phyloP scores from a whole-genome alignment of 2,888 invertebrate genomes.

The Polymixis lichenea region DNA sequence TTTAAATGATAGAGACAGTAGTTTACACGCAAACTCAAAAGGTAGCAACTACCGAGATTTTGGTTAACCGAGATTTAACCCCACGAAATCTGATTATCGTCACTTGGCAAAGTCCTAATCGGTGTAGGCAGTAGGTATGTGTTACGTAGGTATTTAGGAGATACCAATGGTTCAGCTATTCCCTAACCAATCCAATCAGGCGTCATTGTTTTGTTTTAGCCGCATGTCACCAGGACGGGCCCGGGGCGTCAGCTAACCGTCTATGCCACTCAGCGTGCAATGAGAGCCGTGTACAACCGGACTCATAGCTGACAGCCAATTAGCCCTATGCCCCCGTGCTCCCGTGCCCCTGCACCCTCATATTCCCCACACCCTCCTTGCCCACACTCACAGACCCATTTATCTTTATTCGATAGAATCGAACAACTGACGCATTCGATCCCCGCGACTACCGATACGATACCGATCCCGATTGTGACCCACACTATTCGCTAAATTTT shows the following conservation, averaged over 20 bases:
- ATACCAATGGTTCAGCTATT: constrained; percentile 50
- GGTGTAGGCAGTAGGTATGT: constrained; percentile 13
- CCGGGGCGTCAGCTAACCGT: constrained; percentile 71
- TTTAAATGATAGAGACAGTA: not conserved
- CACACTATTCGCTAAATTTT: constrained; percentile 70
- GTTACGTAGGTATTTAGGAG: constrained; percentile 22
- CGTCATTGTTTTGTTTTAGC: constrained; percentile 78
- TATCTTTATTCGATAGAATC: constrained; percentile 88
- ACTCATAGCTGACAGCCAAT: constrained; percentile 89
- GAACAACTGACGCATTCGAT: constrained; percentile 80
- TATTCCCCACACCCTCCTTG: constrained; percentile 72
- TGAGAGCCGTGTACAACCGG: constrained; percentile 76
- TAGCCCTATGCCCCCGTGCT: constrained; percentile 80
- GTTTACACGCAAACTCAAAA: constrained; percentile 5
- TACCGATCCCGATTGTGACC: constrained; percentile 74
- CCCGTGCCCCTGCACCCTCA: constrained; percentile 69
- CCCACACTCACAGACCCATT: constrained; percentile 82
- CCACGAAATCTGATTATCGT: constrained; percentile 48
- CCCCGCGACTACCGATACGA: constrained; percentile 72
- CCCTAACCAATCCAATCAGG: constrained; percentile 73
- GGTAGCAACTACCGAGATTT: constrained; percentile 10
- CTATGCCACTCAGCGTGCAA: constrained; percentile 74
- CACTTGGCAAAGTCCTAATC: constrained; percentile 31
- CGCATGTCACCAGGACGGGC: constrained; percentile 74
- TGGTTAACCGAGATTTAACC: constrained; percentile 34